Evolutionary conservation across 2,113 vertebrate species (phyloP), one percentile per base, ranked within the genome.

Genomic region (Bothrops jararaca): DNA sequence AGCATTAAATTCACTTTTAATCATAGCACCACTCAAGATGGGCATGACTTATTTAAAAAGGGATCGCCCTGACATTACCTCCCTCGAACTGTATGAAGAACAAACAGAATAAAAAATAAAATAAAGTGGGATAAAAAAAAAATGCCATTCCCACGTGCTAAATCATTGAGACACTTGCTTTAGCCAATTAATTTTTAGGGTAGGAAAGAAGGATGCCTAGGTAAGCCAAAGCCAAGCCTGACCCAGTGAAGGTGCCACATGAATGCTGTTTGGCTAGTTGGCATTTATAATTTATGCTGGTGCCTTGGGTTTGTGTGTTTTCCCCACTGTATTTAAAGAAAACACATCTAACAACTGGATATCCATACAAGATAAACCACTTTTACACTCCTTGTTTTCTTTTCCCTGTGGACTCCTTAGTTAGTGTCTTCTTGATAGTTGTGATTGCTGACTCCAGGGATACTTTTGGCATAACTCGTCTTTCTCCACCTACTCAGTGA

Each of bases 321-420:
- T 95, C 97, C 95, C 95, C 96, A 88, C 89, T 85, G 86, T 94
- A 86, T 94, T 97, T 97, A 93, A 96, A 96, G 94, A 96, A 94
- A 91, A 26, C 91, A 96, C 95, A 94, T 90, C 94, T 96, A 96
- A 95, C 94, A 97, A 95, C 95, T 23, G 3, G 89, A 87, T 98
- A 92, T 52, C 95, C 92, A 54, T 74, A 94, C 91, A 93, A 96
- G 88, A 53, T 95, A 93, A 95, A 94, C 89, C 8, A 1, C 92
- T 94, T 94, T 54, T 94, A 88, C 93, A n/a, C 60, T 91, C 29
- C 39, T 94, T 94, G 86, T 96, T 96, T 92, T 96, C 94, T 89
- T 87, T 89, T 86, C 85, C 93, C 92, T 94, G 91, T 92, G 96
- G 96, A 97, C 93, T 95, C 57, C 94, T 93, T 93, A 93, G 95